phyloP scores from a whole-genome alignment of 2,797 vertebrate species.

The Phrynocephalus forsythii region DNA sequence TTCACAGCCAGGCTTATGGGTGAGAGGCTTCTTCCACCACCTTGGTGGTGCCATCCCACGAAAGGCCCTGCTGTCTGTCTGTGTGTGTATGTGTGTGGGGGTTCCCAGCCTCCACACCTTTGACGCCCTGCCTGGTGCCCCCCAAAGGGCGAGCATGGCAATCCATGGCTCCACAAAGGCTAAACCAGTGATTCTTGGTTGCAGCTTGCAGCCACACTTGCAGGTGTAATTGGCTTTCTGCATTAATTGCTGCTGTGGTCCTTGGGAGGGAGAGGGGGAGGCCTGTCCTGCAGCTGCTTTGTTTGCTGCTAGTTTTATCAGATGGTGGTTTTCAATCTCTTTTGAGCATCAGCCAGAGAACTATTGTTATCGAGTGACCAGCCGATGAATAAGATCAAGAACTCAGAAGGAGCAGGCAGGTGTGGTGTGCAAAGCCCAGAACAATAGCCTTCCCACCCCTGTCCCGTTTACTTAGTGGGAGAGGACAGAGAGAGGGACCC shows the following conservation, averaged over 20 bases:
- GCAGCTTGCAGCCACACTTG: not conserved
- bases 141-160: too few relatives aligned
- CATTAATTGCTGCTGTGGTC: not conserved
- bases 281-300: not conserved
- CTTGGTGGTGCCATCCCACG: not conserved
- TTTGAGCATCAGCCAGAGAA: not conserved
- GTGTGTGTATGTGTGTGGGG: not conserved
- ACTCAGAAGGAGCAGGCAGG: not conserved
- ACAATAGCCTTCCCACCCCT: not conserved
- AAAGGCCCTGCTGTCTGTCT: too few relatives aligned
- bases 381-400: not conserved
- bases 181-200: too few relatives aligned
- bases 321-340: not conserved
- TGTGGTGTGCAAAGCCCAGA: not conserved
- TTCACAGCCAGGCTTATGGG: not conserved
- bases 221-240: not conserved
- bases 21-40: not conserved
- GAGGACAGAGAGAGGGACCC: not conserved
- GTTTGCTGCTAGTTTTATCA: not conserved
- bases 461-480: conserved; percentile 16
- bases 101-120: not conserved
- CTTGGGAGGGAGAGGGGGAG: too few relatives aligned
- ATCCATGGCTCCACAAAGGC: too few relatives aligned
- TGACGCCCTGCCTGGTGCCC: too few relatives aligned
- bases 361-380: not conserved